Evolutionary conservation across 2,888 invertebrate genomes (phyloP).

Genomic region (Tachina lurida): DNA sequence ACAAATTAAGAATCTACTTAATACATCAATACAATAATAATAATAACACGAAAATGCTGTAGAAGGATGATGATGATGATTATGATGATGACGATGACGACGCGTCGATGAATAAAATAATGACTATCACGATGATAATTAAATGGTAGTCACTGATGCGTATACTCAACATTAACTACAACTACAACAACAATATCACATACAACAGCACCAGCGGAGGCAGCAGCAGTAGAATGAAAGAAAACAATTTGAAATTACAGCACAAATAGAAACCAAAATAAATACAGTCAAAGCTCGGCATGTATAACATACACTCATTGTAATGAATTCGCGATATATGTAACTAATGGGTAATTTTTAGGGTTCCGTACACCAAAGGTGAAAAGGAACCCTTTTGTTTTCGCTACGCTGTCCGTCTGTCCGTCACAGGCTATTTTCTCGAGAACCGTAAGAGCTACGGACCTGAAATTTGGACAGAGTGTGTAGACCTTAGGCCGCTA

Average conservation of each 20-base stretch:
- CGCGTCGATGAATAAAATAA: neutral
- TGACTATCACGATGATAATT: conserved; percentile 36
- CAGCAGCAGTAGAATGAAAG: conserved; percentile 29
- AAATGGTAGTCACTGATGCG: conserved; percentile 71
- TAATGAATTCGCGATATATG: too few relatives aligned
- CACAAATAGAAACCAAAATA: conserved; percentile 51
- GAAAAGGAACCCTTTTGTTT: too few relatives aligned
- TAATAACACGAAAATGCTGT: neutral
- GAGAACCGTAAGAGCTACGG: too few relatives aligned
- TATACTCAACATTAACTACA: conserved; percentile 72
- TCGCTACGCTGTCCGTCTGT: too few relatives aligned
- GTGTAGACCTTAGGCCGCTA: too few relatives aligned
- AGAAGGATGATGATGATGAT: neutral
- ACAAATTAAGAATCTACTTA: conserved; percentile 1
- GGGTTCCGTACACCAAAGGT: too few relatives aligned
- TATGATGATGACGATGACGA: conserved; percentile 9
- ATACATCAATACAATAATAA: conserved; percentile 16
- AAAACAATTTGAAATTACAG: conserved; percentile 29
- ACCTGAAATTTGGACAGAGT: too few relatives aligned
- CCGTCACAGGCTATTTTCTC: too few relatives aligned
- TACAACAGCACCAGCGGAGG: conserved; percentile 50
- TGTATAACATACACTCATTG: too few relatives aligned
- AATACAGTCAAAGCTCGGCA: neutral
- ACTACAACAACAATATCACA: conserved; percentile 27
- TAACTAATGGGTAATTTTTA: too few relatives aligned